A percentile compares a stretch with the other conserved stretches of the same genome.
These are phyloP conservation scores for Drosophila guanche DNA, from an alignment of 1,140 invertebrate species.

Conservation along the genomic window DNA sequence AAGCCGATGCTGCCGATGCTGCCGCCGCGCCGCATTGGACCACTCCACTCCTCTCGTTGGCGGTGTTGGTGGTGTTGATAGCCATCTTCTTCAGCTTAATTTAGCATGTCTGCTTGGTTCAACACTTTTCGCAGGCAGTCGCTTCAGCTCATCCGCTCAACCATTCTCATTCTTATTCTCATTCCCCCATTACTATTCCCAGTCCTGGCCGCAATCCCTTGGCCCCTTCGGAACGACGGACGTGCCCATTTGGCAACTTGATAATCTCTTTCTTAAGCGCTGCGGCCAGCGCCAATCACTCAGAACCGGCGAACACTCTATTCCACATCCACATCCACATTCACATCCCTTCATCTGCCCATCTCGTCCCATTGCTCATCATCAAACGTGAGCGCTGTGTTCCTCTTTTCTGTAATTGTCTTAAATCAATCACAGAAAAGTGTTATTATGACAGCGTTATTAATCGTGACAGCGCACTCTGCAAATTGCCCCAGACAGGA, in stretches of 20 bases:
- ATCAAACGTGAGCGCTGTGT: slow-evolving; percentile 78
- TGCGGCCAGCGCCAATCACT: slow-evolving; percentile 74
- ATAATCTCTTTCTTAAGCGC: slow-evolving; percentile 81
- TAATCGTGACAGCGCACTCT: slow-evolving; percentile 74
- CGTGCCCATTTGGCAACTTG: slow-evolving; percentile 81
- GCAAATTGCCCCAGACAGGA: slow-evolving; percentile 58
- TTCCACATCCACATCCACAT: slow-evolving; percentile 28
- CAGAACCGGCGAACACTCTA: slow-evolving; percentile 46
- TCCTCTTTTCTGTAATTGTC: slow-evolving; percentile 82
- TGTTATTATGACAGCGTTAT: slow-evolving; percentile 82
- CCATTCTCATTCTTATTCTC: not conserved
- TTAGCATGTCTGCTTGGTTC: slow-evolving; percentile 82
- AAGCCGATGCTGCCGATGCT: slow-evolving; percentile 4
- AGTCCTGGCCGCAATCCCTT: slow-evolving; percentile 1
- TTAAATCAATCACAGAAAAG: slow-evolving; percentile 82
- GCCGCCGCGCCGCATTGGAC: slow-evolving; percentile 1
- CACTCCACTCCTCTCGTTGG: slow-evolving; percentile 33
- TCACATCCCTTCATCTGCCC: not conserved
- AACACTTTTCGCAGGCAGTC: slow-evolving; percentile 70
- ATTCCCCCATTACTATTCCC: slow-evolving; percentile 32
- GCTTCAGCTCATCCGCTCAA: slow-evolving; percentile 3
- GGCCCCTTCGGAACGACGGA: slow-evolving; percentile 30
- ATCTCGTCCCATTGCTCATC: slow-evolving; percentile 29
- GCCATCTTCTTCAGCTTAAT: slow-evolving; percentile 83
- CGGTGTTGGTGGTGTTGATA: slow-evolving; percentile 78